Evolutionary conservation across 2,113 vertebrate species (phyloP), one percentile per base, ranked within the genome.

Genomic region (Pampusana beccarii): DNA sequence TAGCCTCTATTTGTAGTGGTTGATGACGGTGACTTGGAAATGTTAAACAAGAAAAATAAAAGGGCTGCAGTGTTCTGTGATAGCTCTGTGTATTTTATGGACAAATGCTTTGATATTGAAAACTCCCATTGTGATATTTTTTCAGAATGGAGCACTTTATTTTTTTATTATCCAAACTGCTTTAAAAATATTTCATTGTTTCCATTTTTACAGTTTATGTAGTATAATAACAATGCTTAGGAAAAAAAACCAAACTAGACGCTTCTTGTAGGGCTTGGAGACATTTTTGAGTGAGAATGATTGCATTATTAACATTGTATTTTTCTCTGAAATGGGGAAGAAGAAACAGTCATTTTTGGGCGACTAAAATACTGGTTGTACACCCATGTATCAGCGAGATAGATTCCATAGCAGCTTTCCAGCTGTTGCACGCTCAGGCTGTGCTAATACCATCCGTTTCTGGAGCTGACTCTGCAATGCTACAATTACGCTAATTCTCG

Each of bases 11-110:
- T 91, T 88, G 80, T 66, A 71, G 82, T 81, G 33, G 61, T 40
- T 95, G 78, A 87, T 96, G 85, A 84, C 56, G 88, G 58, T 94
- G 75, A 91, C 92, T 95, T 87, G 64, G 58, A 96, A 93, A 90
- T 86, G 34, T 87, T 92, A 91, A 96, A 78, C 84, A 69, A 90
- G 87, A 87, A 84, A 94, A 84, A 89, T 74, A 94, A 95, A 94
- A 89, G 38, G 73, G 74, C 64, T 92, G 79, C 42, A 64, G 38
- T 29, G 38, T 72, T 95, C 73, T 88, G 29, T 84, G 62, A 51
- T 88, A 86, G 46, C 77, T 92, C 64, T 66, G 20, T 74, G 71
- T 89, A 38, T 77, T 90, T 86, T 83, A 86, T 58, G 90, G 95
- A 88, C 80, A 90, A 93, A 88, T 78, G 66, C 61, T 90, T 93